Conservation (phyloP, 2,888 invertebrate species). For the Oeneis ivallda region DNA sequence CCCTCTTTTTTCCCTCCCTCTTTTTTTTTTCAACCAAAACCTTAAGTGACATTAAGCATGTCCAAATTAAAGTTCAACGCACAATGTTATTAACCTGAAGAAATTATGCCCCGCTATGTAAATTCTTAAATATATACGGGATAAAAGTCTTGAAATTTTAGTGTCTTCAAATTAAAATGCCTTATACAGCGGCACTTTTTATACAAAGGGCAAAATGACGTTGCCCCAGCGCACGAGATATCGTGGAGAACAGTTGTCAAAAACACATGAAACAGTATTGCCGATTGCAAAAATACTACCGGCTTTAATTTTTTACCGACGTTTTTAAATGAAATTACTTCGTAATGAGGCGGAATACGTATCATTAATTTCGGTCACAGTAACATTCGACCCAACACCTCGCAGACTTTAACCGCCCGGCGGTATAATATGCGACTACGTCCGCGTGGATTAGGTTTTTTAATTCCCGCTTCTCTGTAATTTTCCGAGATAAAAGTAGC, state of each 20-base stretch:
- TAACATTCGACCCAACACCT: not conserved
- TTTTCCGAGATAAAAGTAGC: too few relatives aligned
- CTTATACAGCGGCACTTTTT: slow-evolving; percentile 34
- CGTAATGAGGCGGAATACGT: slow-evolving; percentile 11
- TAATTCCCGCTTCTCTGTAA: too few relatives aligned
- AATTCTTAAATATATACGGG: slow-evolving; percentile 25
- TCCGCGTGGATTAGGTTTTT: too few relatives aligned
- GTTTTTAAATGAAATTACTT: slow-evolving; percentile 15
- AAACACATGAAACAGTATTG: slow-evolving; percentile 25
- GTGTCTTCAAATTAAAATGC: slow-evolving; percentile 35
- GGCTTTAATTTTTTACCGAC: slow-evolving; percentile 1
- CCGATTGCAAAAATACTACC: slow-evolving; percentile 11
- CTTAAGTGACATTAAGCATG: not conserved
- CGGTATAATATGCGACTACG: too few relatives aligned
- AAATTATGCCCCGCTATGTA: slow-evolving; percentile 24
- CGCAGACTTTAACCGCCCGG: not conserved
- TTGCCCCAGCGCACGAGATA: slow-evolving; percentile 29
- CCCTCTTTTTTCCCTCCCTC: too few relatives aligned
- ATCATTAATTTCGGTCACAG: slow-evolving; percentile 5
- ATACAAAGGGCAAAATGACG: slow-evolving; percentile 29
- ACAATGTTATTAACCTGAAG: slow-evolving; percentile 15
- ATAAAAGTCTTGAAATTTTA: slow-evolving; percentile 25
- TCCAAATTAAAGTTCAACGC: slow-evolving; percentile 6
- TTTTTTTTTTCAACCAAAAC: not conserved
- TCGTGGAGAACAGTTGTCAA: slow-evolving; percentile 33